These are phyloP conservation scores for Crotalus tigris DNA, from an alignment of 2,113 vertebrate genomes.

Conservation along the genomic window DNA sequence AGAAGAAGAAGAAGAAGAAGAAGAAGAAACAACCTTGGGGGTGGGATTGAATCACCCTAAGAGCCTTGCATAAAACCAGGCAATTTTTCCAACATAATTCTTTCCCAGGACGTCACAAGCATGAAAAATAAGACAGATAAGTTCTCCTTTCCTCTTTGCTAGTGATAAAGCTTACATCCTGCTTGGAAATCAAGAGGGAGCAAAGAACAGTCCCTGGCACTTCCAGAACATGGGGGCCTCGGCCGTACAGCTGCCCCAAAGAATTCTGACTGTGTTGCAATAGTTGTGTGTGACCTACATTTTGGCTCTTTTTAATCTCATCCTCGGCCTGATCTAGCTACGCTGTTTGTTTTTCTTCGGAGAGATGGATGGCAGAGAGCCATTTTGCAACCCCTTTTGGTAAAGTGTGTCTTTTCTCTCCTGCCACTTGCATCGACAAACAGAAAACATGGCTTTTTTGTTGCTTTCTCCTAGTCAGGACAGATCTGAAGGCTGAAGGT, in stretches of 20 bases:
- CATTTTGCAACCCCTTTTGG: neutral
- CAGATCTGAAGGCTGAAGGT: neutral
- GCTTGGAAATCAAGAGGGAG: conserved; percentile 38
- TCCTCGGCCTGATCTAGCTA: conserved; percentile 43
- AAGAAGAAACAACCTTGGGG: neutral
- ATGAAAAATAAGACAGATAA: neutral
- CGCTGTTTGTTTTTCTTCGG: neutral
- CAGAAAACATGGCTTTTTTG: neutral
- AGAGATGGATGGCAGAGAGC: neutral
- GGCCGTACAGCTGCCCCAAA: conserved; percentile 41
- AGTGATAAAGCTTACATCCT: neutral
- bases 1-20: neutral
- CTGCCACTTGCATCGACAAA: too few relatives aligned
- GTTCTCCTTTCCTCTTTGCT: neutral
- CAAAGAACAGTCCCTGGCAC: conserved; percentile 13
- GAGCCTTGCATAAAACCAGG: neutral
- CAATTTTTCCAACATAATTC: neutral
- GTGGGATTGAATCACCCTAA: neutral
- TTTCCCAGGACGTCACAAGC: neutral
- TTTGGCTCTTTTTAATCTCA: conserved; percentile 41
- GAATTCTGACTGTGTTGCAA: conserved; percentile 40
- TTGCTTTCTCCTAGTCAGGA: neutral
- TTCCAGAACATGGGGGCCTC: conserved; percentile 23
- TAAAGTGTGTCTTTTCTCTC: neutral
- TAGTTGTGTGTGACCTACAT: conserved; percentile 59